Percentiles rank a stretch among this genome's conserved stretches.
These are phyloP conservation scores for Brenthis hecate DNA, from an alignment of 2,888 invertebrate species.

Conservation along the genomic window DNA sequence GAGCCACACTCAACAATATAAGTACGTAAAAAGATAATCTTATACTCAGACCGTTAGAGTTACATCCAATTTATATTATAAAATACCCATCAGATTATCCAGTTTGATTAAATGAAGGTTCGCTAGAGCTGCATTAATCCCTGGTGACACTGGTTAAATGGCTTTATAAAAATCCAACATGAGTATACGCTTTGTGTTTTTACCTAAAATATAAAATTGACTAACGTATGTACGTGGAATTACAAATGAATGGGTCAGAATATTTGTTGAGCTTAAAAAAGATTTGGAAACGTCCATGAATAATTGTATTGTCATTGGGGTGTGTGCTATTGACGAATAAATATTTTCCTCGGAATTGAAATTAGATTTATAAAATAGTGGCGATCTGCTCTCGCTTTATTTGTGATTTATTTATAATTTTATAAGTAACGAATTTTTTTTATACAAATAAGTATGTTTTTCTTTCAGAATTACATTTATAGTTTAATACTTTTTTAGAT, in stretches of 20 bases:
- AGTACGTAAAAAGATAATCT: conserved; percentile 5
- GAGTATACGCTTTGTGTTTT: conserved; percentile 6
- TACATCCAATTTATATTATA: conserved; percentile 14
- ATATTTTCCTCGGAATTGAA: no score
- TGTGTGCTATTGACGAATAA: background rate
- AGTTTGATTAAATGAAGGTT: conserved; percentile 17
- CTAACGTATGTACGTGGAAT: conserved; percentile 3
- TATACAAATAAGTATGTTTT: no score
- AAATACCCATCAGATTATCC: conserved; percentile 7
- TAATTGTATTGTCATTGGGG: background rate
- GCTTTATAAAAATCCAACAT: conserved; percentile 12
- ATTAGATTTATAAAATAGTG: no score
- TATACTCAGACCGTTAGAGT: conserved; percentile 3
- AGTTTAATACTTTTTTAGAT: no score
- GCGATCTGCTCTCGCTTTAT: no score
- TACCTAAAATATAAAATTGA: conserved; percentile 3
- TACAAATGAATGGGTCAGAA: conserved; percentile 4
- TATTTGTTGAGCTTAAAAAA: background rate
- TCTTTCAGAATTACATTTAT: no score
- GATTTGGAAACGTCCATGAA: background rate
- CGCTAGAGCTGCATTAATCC: conserved; percentile 10
- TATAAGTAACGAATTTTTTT: no score
- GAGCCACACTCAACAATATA: conserved; percentile 4
- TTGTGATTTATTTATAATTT: no score
- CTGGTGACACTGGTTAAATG: conserved; percentile 16